A percentile compares a stretch with the other conserved stretches of the same genome.
phyloP scores from a whole-genome alignment of 2,113 vertebrate species.

The Channa argus region DNA sequence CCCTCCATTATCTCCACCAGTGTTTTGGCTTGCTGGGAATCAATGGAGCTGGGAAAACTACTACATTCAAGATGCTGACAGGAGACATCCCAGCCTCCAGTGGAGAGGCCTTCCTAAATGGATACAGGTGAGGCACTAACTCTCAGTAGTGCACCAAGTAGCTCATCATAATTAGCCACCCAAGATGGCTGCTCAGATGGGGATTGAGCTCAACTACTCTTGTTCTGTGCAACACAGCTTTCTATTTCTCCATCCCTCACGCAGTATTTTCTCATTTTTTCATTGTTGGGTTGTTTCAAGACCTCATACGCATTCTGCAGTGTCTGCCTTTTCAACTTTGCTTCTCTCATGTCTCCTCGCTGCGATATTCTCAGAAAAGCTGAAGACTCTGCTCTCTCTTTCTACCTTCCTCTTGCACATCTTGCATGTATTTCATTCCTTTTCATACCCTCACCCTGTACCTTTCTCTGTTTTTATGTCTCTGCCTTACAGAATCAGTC shows the following conservation, averaged over 20 bases:
- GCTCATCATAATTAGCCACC: slow-evolving; percentile 81
- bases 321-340: slow-evolving; percentile 53
- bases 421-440: slow-evolving; percentile 61
- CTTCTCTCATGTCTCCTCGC: slow-evolving; percentile 54
- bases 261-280: slow-evolving; percentile 24
- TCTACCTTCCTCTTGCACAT: slow-evolving; percentile 31
- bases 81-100: slow-evolving; percentile 93
- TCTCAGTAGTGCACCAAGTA: slow-evolving; percentile 55
- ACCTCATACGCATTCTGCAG: slow-evolving; percentile 38
- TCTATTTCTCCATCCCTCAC: slow-evolving; percentile 34
- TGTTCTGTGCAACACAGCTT: slow-evolving; percentile 23
- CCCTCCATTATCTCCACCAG: slow-evolving; percentile 72
- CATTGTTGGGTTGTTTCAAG: slow-evolving; percentile 29
- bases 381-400: slow-evolving; percentile 38
- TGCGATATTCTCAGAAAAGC: slow-evolving; percentile 52
- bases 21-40: slow-evolving; percentile 98
- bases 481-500: slow-evolving; percentile 51
- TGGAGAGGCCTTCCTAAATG: slow-evolving; percentile 95
- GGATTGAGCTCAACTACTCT: slow-evolving; percentile 37
- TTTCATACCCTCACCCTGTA: slow-evolving; percentile 60
- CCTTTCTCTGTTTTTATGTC: slow-evolving; percentile 40
- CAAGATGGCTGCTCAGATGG: slow-evolving; percentile 70
- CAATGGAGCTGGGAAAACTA: slow-evolving; percentile 98
- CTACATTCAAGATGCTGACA: slow-evolving; percentile 99
- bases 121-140: slow-evolving; percentile 89